Evolutionary conservation across 2,888 invertebrate species (phyloP).

Genomic region (Dryocosmus kuriphilus): DNA sequence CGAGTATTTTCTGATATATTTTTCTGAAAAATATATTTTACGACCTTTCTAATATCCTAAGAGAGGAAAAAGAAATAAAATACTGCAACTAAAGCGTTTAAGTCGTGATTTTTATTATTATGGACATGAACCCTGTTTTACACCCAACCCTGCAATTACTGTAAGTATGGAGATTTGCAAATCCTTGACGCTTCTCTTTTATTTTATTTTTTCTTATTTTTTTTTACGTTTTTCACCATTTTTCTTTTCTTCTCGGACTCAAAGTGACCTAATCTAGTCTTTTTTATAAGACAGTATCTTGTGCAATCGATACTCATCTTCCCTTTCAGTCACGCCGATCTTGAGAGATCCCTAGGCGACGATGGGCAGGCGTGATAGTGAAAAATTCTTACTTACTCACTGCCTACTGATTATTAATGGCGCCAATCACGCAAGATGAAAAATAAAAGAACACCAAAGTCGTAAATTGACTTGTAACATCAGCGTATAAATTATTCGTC

Average conservation of each 20-base stretch:
- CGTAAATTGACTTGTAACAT: constrained; percentile 39
- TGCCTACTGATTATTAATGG: constrained; percentile 38
- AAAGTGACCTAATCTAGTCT: constrained; percentile 30
- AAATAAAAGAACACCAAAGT: constrained; percentile 29
- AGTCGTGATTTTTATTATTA: background rate
- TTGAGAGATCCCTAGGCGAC: constrained; percentile 31
- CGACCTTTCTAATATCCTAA: background rate
- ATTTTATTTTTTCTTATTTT: constrained; percentile 1
- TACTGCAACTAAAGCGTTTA: background rate
- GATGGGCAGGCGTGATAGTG: constrained; percentile 34
- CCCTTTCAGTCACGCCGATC: constrained; percentile 22
- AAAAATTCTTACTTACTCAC: constrained; percentile 38
- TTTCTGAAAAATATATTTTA: background rate
- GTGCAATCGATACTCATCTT: constrained; percentile 40
- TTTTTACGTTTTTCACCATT: background rate
- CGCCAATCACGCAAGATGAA: constrained; percentile 34
- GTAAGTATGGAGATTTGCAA: constrained; percentile 14
- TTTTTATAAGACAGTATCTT: constrained; percentile 28
- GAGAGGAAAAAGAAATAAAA: background rate
- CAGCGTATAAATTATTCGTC: constrained; percentile 37
- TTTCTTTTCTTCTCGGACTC: background rate
- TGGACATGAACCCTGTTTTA: background rate
- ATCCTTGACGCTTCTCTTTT: background rate
- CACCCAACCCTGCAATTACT: constrained; percentile 3
- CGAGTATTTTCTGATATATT: background rate